These are phyloP conservation scores for Mythimna albipuncta DNA, from an alignment of 2,888 invertebrate genomes.

Conservation along the genomic window DNA sequence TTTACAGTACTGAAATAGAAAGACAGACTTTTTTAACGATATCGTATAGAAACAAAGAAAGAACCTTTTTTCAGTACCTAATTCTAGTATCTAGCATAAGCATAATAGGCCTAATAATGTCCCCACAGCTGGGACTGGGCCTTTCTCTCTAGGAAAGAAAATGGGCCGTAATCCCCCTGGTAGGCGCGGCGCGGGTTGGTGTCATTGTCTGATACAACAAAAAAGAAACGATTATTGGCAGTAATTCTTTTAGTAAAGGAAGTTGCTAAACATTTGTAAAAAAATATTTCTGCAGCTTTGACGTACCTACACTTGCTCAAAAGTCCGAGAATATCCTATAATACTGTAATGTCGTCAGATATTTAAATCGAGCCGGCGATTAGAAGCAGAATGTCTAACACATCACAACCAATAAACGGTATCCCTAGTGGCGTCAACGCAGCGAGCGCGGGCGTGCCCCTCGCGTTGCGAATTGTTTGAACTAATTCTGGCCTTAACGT, in stretches of 20 bases:
- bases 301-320: conserved; percentile 6
- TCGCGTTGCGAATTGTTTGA: conserved; percentile 78
- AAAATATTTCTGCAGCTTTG: background rate
- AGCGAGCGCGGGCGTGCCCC: conserved; percentile 66
- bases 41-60: background rate
- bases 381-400: conserved; percentile 34
- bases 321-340: conserved; percentile 31
- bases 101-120: no score
- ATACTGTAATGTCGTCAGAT: conserved; percentile 12
- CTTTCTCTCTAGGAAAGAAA: no score
- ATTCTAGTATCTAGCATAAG: background rate
- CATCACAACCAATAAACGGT: conserved; percentile 51
- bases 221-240: no score
- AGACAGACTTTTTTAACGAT: background rate
- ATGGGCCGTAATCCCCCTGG: no score
- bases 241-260: background rate
- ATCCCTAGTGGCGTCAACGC: conserved; percentile 50
- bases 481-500: conserved; percentile 77
- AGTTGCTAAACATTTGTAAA: background rate
- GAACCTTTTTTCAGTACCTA: background rate
- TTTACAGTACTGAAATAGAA: background rate
- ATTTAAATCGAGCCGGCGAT: conserved; percentile 41
- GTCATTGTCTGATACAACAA: background rate
- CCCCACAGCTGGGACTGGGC: no score
- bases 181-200: no score